These are phyloP conservation scores for Oryzias curvinotus DNA, from an alignment of 2,113 vertebrate species.

Conservation along the genomic window DNA sequence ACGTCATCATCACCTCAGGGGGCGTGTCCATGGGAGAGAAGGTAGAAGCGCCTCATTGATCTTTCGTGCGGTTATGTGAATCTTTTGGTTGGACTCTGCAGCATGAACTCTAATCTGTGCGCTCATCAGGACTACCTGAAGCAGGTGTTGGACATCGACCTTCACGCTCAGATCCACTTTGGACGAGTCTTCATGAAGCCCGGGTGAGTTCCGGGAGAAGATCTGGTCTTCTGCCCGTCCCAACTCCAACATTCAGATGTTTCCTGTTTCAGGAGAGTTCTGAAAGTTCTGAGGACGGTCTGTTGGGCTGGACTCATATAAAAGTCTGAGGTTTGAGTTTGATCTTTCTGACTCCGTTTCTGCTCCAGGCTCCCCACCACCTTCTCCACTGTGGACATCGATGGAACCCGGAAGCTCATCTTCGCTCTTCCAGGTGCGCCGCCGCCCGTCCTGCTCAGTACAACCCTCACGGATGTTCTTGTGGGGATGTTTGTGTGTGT, in stretches of 20 bases:
- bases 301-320: no score
- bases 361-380: constrained; percentile 91
- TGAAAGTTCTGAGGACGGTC: no score
- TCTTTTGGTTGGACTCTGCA: not conserved
- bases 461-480: no score
- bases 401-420: constrained; percentile 96
- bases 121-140: constrained; percentile 93
- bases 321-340: no score
- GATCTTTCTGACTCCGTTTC: constrained; percentile 30
- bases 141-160: constrained; percentile 98
- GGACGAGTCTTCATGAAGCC: constrained; percentile 99
- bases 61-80: not conserved
- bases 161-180: constrained; percentile 99
- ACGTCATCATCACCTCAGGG: constrained; percentile 99
- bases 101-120: not conserved
- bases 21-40: constrained; percentile 99
- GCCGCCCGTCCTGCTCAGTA: not conserved
- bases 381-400: constrained; percentile 96
- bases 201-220: constrained; percentile 81
- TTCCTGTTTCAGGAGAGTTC: no score
- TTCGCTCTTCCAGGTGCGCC: constrained; percentile 95
- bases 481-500: no score
- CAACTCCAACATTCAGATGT: no score
- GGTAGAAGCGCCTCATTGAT: constrained; percentile 65
- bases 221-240: no score